Evolutionary conservation across 2,888 invertebrate genomes (phyloP).

Genomic region (Drosophila tripunctata): DNA sequence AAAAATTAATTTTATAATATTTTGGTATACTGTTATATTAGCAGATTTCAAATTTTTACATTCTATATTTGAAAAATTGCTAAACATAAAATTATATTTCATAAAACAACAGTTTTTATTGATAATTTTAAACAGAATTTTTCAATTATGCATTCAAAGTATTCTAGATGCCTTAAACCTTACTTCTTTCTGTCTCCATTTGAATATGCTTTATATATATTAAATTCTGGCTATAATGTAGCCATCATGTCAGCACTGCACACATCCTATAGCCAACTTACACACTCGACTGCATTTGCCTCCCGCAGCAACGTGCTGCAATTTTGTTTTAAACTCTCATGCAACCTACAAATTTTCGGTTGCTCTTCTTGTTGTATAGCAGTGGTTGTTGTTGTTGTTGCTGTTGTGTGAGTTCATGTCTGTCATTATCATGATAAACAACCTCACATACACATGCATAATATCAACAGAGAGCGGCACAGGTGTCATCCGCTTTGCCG

Average conservation of each 20-base stretch:
- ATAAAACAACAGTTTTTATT: too few relatives aligned
- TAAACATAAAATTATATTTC: too few relatives aligned
- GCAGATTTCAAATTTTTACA: too few relatives aligned
- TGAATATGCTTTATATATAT: too few relatives aligned
- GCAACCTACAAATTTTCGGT: slow-evolving; percentile 45
- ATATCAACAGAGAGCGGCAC: slow-evolving; percentile 32
- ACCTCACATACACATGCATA: slow-evolving; percentile 12
- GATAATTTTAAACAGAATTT: too few relatives aligned
- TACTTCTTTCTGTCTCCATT: too few relatives aligned
- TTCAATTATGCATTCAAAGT: too few relatives aligned
- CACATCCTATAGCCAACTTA: slow-evolving; percentile 66
- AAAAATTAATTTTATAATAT: too few relatives aligned
- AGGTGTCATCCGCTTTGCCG: slow-evolving; percentile 75
- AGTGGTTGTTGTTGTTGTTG: slow-evolving; percentile 8
- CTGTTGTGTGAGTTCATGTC: slow-evolving; percentile 31
- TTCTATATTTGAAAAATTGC: too few relatives aligned
- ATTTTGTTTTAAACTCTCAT: slow-evolving; percentile 49
- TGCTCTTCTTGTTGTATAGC: too few relatives aligned
- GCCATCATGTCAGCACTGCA: background rate
- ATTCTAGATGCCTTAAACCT: too few relatives aligned
- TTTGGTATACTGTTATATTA: too few relatives aligned
- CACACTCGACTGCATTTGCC: slow-evolving; percentile 71
- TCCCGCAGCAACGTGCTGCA: slow-evolving; percentile 44
- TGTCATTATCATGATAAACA: slow-evolving; percentile 73
- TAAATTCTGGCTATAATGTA: background rate